These are phyloP conservation scores for Hippolais icterina DNA, from an alignment of 2,113 vertebrate genomes.

Conservation along the genomic window DNA sequence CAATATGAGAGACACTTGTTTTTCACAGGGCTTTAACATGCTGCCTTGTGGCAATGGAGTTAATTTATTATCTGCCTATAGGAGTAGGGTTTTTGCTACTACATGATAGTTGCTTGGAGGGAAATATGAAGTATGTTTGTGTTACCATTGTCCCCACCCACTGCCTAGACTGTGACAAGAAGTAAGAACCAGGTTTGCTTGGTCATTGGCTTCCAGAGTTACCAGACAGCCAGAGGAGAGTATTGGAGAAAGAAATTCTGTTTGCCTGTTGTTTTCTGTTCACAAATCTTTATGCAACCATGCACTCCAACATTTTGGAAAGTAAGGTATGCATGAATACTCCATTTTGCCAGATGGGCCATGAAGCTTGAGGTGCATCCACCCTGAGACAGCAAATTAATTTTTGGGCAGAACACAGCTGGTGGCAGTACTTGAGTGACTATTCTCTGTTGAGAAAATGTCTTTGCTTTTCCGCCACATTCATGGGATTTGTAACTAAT, in stretches of 20 bases:
- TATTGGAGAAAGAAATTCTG: background rate
- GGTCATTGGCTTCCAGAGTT: background rate
- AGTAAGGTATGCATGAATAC: background rate
- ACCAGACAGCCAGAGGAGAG: background rate
- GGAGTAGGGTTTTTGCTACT: background rate
- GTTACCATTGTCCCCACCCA: background rate
- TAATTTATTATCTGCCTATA: background rate
- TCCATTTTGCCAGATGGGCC: rapidly evolving
- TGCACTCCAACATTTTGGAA: background rate
- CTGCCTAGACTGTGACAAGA: background rate
- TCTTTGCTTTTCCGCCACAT: background rate
- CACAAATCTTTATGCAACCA: background rate
- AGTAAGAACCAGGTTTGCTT: background rate
- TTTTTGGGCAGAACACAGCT: background rate
- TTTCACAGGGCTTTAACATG: background rate
- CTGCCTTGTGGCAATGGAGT: background rate
- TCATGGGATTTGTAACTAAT: background rate
- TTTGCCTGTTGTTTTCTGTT: background rate
- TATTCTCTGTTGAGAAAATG: background rate
- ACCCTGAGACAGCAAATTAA: background rate
- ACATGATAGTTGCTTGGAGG: background rate
- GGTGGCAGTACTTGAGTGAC: background rate
- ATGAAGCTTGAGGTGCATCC: background rate
- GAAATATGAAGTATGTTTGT: background rate
- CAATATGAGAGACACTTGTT: background rate